Conservation (phyloP, 2,888 invertebrate genomes). For the Melanophora roralis region DNA sequence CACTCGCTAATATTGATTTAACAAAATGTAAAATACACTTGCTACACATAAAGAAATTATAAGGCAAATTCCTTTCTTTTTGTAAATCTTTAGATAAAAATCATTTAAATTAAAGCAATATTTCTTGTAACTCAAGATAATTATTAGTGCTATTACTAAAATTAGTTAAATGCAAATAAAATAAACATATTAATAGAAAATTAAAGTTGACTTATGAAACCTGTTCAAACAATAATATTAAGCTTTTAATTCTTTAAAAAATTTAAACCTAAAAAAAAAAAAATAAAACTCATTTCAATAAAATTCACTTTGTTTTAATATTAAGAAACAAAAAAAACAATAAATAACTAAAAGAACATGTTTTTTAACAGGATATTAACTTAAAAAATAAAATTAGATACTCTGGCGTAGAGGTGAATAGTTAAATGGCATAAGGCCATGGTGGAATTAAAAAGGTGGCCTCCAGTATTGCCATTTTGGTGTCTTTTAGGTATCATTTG, state of each 20-base stretch:
- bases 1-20: neutral
- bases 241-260: too few species aligned
- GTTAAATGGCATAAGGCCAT: too few species aligned
- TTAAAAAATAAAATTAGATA: too few species aligned
- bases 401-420: too few species aligned
- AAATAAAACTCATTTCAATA: neutral
- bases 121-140: conserved; percentile 43
- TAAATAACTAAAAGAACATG: too few species aligned
- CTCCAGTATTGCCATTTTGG: too few species aligned
- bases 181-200: too few species aligned
- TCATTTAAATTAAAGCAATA: conserved; percentile 45
- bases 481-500: too few species aligned
- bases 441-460: too few species aligned
- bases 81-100: neutral
- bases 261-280: neutral
- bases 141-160: conserved; percentile 26
- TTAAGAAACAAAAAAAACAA: neutral
- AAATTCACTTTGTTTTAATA: neutral
- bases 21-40: neutral
- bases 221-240: too few species aligned
- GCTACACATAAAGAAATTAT: neutral
- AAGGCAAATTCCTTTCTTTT: neutral
- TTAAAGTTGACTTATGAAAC: too few species aligned
- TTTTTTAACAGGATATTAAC: too few species aligned
- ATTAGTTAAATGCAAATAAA: conserved; percentile 10